Evolutionary conservation across 2,888 invertebrate species (phyloP), one percentile per base, ranked within the genome.

Genomic region (Rotaria magnacalcarata): DNA sequence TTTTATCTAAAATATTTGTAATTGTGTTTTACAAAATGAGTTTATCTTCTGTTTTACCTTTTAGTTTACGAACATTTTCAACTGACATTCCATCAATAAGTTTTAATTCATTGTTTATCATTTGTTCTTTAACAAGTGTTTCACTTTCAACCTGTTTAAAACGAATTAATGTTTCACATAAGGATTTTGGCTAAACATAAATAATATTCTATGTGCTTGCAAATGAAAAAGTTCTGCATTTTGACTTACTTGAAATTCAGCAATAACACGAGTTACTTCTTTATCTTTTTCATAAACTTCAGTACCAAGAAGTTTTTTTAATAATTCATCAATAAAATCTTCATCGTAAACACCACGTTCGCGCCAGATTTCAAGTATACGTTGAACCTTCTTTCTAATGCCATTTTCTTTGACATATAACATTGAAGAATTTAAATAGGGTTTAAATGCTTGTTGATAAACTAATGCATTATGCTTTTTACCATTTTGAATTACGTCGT

Each of bases 401-500:
- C 95, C 94, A 88, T 95, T 95, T 91, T 96, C 96, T 89, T 95
- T 95, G 75, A 92, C 90, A 86, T 90, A 89, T 21, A 95, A 94
- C 14, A 96, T 95, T 6, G 97, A 97, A 90, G 96, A 94, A 90
- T 95, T 96, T 85, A 97, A 92, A 87, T 96, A 95, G 67, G 95
- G 95, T 67, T 96, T 96, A 95, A 96, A 97, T 89, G 95, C 95
- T 89, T 96, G 95, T 88, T 96, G 95, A 84, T 90, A 90, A 60
- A 90, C 88, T 90, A 94, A 94, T 87, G 94, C 95, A 87, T 90
- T 89, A 91, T 96, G 96, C 89, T 96, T 93, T 90, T 96, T 96
- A 88, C 96, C 96, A 91, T 96, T 96, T 91, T 97, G 97, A 88
- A 97, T 96, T 86, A 97, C 96, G 93, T 97, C 97, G 92, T 97